These are phyloP conservation scores for Eristalis pertinax DNA, from an alignment of 2,888 invertebrate species.

Conservation along the genomic window DNA sequence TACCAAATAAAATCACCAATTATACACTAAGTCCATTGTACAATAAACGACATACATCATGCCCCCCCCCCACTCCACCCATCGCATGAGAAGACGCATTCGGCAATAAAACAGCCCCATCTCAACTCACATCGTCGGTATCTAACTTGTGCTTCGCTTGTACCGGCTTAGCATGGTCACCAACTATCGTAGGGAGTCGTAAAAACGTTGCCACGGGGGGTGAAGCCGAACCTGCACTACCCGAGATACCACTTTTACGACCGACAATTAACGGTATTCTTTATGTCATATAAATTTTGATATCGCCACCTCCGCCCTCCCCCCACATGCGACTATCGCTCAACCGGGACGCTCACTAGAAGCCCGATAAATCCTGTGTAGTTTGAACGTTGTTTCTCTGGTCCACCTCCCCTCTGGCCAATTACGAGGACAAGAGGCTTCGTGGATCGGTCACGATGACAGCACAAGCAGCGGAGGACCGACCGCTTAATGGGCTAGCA, in stretches of 20 bases:
- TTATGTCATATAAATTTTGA: conserved; percentile 59
- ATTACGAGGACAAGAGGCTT: background rate
- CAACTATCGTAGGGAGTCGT: conserved; percentile 44
- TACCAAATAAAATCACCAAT: conserved; percentile 50
- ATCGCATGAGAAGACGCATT: background rate
- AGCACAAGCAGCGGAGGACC: background rate
- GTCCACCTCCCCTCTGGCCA: conserved; percentile 1
- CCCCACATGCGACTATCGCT: background rate
- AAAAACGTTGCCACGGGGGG: conserved; percentile 25
- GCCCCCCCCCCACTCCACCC: background rate
- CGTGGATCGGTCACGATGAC: background rate
- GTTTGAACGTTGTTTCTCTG: background rate
- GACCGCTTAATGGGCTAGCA: conserved; percentile 25
- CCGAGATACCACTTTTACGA: conserved; percentile 59
- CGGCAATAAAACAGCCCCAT: background rate
- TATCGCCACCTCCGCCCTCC: conserved; percentile 23
- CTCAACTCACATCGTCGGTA: background rate
- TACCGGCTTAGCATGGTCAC: background rate
- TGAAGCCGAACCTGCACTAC: conserved; percentile 46
- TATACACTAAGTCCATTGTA: conserved; percentile 48
- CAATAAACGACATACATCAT: conserved; percentile 36
- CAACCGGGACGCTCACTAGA: background rate
- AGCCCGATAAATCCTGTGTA: conserved; percentile 45
- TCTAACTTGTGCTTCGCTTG: conserved; percentile 20
- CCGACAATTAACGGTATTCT: conserved; percentile 57